Percentiles rank a stretch among this genome's conserved stretches.
phyloP scores from a whole-genome alignment of 2,113 vertebrate species.

The Thalassoma bifasciatum region DNA sequence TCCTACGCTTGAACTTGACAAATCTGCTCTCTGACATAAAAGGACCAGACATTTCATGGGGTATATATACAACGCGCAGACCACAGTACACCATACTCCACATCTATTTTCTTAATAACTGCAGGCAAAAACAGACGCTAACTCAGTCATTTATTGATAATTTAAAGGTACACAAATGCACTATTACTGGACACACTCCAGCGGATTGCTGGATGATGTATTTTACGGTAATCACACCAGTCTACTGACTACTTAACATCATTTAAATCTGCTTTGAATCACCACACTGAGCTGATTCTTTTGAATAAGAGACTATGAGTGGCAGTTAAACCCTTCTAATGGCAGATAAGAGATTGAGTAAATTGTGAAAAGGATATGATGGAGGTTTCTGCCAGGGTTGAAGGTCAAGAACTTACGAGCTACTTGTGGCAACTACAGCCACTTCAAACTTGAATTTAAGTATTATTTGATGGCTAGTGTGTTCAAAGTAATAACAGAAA shows the following conservation, averaged over 20 bases:
- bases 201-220: background rate
- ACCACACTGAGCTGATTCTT: slow-evolving; percentile 7
- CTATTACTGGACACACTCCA: slow-evolving; percentile 4
- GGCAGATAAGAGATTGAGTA: background rate
- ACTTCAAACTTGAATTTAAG: background rate
- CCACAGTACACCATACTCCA: background rate
- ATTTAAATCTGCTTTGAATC: slow-evolving; percentile 18
- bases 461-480: background rate
- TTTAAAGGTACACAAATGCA: background rate
- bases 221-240: background rate
- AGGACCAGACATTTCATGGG: background rate
- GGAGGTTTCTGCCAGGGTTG: background rate
- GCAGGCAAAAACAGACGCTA: background rate
- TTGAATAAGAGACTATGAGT: slow-evolving; percentile 14
- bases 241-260: background rate
- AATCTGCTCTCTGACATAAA: background rate
- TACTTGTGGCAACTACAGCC: background rate
- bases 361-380: background rate
- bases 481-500: background rate
- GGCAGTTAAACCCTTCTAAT: slow-evolving; percentile 2
- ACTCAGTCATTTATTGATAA: slow-evolving; percentile 5
- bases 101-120: background rate
- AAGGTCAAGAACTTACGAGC: background rate
- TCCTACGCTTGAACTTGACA: background rate
- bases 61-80: background rate